Conservation (phyloP, 2,797 vertebrate species). For the Hyperoplus lanceolatus region DNA sequence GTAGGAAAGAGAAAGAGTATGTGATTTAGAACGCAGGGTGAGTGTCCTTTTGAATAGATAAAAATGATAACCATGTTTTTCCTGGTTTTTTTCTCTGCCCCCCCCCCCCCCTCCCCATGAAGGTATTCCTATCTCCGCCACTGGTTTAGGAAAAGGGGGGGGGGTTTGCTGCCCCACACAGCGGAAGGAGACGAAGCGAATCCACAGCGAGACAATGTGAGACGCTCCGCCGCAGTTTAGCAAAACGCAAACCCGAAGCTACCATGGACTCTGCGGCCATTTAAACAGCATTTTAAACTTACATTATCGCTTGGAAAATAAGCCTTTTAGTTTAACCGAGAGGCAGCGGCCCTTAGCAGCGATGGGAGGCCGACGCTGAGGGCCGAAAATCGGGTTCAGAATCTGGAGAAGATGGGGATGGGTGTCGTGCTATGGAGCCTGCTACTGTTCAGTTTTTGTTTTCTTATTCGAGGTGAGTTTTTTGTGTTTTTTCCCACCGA, state of each 20-base stretch:
- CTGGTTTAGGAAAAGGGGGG: slow-evolving; percentile 29
- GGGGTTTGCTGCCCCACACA: slow-evolving; percentile 72
- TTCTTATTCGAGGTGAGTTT: slow-evolving; percentile 89
- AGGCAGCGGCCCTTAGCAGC: slow-evolving; percentile 59
- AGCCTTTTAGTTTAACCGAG: neutral
- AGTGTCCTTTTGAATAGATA: no score
- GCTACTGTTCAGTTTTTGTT: slow-evolving; percentile 90
- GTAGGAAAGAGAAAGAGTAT: no score
- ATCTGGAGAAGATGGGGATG: slow-evolving; percentile 85
- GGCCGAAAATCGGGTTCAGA: slow-evolving; percentile 69
- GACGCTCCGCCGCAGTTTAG: slow-evolving; percentile 53
- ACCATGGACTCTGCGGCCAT: slow-evolving; percentile 68
- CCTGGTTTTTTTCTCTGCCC: no score
- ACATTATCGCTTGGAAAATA: slow-evolving; percentile 1
- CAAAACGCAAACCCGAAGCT: slow-evolving; percentile 10
- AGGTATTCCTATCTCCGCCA: no score
- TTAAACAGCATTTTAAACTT: slow-evolving; percentile 8
- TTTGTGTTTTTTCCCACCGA: no score
- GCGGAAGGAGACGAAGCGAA: slow-evolving; percentile 86
- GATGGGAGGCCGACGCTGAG: slow-evolving; percentile 78
- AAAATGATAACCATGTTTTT: no score
- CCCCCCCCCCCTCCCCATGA: no score
- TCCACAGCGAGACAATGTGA: slow-evolving; percentile 84
- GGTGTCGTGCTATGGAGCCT: slow-evolving; percentile 91
- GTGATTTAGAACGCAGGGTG: no score